A percentile compares a stretch with the other conserved stretches of the same genome.
Evolutionary conservation across 2,888 invertebrate genomes (phyloP).

Genomic region (Agelastica alni): DNA sequence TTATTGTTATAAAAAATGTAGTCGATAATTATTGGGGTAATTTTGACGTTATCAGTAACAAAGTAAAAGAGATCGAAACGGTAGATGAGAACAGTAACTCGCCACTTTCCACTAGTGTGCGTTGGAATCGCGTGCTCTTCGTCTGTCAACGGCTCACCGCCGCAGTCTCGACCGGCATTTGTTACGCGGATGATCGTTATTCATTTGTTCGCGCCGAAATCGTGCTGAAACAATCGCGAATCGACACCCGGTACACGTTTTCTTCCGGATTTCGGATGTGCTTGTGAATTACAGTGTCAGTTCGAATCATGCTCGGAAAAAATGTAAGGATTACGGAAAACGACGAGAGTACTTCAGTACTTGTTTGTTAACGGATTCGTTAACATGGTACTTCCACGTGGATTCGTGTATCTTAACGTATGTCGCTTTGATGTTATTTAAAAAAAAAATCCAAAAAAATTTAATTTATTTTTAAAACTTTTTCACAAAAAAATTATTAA

Average conservation of each 20-base stretch:
- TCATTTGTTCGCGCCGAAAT: slow-evolving; percentile 41
- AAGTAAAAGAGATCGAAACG: slow-evolving; percentile 43
- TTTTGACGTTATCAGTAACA: slow-evolving; percentile 1
- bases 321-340: slow-evolving; percentile 3
- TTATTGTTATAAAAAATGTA: too few relatives aligned
- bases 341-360: too few relatives aligned
- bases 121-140: slow-evolving; percentile 30
- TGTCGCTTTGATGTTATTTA: too few relatives aligned
- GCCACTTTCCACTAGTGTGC: slow-evolving; percentile 25
- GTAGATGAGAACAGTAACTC: slow-evolving; percentile 46
- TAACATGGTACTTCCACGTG: too few relatives aligned
- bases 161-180: slow-evolving; percentile 50
- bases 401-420: too few relatives aligned
- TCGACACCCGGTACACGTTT: slow-evolving; percentile 14
- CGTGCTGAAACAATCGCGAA: slow-evolving; percentile 43
- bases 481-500: too few relatives aligned
- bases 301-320: background rate
- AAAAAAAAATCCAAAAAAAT: too few relatives aligned
- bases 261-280: slow-evolving; percentile 5
- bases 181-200: slow-evolving; percentile 44
- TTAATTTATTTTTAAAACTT: too few relatives aligned
- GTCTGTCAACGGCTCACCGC: slow-evolving; percentile 44
- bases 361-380: too few relatives aligned
- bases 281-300: slow-evolving; percentile 7
- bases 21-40: too few relatives aligned